Evolutionary conservation across 2,797 vertebrate genomes (phyloP).

Genomic region (Trematomus bernacchii): DNA sequence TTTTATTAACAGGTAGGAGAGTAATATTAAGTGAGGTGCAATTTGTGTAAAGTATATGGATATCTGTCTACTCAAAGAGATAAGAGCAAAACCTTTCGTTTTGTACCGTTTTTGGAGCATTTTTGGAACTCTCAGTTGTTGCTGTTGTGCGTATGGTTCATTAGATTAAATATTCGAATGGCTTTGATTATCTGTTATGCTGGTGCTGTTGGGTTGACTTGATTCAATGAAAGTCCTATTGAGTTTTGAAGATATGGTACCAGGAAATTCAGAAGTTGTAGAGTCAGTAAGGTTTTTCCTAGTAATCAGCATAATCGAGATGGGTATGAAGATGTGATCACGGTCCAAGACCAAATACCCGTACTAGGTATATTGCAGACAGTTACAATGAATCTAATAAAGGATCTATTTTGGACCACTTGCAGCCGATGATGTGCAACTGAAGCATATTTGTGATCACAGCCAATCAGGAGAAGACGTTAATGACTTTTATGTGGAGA

Average conservation of each 20-base stretch:
- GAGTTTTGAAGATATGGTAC: neutral
- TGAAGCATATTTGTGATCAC: neutral
- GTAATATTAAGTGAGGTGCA: slow-evolving; percentile 15
- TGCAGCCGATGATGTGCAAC: neutral
- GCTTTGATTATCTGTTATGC: neutral
- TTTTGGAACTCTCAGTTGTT: neutral
- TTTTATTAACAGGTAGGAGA: slow-evolving; percentile 5
- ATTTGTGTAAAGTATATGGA: slow-evolving; percentile 4
- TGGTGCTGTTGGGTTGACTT: neutral
- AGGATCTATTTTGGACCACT: too few species aligned
- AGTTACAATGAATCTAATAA: neutral
- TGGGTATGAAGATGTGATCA: too few species aligned
- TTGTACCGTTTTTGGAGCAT: neutral
- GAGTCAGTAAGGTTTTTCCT: neutral
- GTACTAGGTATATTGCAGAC: neutral
- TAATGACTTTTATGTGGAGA: neutral
- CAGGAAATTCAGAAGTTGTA: neutral
- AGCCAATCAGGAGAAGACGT: too few species aligned
- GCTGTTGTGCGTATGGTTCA: neutral
- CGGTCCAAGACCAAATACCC: neutral
- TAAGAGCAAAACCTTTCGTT: slow-evolving; percentile 29
- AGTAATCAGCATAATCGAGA: neutral
- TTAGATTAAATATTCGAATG: neutral
- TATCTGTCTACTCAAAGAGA: slow-evolving; percentile 5
- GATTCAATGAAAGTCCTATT: neutral